Base-by-base conservation (phyloP, 2,113 vertebrate genomes). In the Dolichotis patagonum region DNA sequence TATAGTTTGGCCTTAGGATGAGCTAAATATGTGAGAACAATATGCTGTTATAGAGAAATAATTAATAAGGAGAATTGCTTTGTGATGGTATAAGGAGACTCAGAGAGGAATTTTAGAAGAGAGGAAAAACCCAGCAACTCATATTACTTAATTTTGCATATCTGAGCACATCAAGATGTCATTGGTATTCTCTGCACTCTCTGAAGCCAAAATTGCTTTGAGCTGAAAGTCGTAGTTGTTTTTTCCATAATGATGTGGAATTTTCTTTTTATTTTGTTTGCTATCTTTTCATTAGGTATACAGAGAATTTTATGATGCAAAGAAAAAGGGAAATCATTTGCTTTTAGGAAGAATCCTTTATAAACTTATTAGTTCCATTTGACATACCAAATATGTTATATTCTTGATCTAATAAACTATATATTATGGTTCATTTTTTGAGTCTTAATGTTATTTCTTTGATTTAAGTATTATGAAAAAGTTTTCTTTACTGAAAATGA, bases 121-220 rank as follows among this genome's bases (percentile, higher is more conserved):
- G 11, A 86, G 43, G 43, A 85, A 92, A 88, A 90, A 41, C 60
- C 41, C 67, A 88, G 41, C n/a, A 87, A 84, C 54, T 93, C 10
- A 3, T 81, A 65, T 96, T 92, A 97, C 14, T 38, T 95, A 88
- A 94, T 97, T 97, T 52, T 86, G 58, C 90, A 85, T 91, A 77
- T 81, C 38, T 26, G 88, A 38, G 73, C 54, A 67, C 41, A 97
- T 91, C 77, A 94, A 94, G 85, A 82, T 85, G 84, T 63, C 82
- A 89, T 94, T 94, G 85, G 14, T 92, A 94, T 93, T 96, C 58
- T 95, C 69, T 24, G 49, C 22, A 67, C 87, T 94, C 63, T 77
- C 83, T 88, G 73, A 80, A 96, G 73, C 60, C 85, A 56, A 94
- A 96, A 95, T 89, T 95, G 90, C 95, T 92, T 86, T 86, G 78